Conservation (phyloP, 2,113 vertebrate genomes). For the Malurus cyaneus region DNA sequence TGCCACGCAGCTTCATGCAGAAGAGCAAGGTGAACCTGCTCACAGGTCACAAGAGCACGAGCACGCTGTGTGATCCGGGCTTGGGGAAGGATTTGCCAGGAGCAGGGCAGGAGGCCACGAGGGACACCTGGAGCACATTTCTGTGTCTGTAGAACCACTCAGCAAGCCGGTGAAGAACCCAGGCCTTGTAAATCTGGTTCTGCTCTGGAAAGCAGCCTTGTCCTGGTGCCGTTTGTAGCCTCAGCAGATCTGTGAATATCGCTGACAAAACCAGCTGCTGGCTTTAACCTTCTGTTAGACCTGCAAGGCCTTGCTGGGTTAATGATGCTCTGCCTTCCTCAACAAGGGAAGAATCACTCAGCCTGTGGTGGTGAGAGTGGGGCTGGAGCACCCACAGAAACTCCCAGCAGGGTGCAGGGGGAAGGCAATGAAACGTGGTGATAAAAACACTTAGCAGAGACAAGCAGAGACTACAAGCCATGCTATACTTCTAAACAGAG, state of each 20-base stretch:
- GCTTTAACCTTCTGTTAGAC: neutral
- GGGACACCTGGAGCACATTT: neutral
- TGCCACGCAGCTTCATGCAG: neutral
- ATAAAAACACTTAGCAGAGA: neutral
- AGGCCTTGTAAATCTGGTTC: neutral
- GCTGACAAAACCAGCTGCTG: neutral
- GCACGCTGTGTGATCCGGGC: fast-evolving
- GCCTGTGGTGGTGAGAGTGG: fast-evolving
- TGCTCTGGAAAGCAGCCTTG: neutral
- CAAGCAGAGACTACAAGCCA: neutral
- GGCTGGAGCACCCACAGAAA: neutral
- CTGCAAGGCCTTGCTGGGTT: neutral
- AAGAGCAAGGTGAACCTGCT: neutral
- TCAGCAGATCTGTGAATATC: neutral
- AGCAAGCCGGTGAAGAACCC: neutral
- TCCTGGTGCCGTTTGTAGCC: neutral
- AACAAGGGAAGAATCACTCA: neutral
- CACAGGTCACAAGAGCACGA: neutral
- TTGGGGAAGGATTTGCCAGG: neutral
- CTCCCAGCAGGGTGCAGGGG: neutral
- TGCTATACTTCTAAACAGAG: neutral
- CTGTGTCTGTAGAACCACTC: neutral
- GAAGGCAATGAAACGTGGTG: neutral
- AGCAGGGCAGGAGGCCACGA: fast-evolving
- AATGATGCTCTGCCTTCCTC: neutral